Evolutionary conservation across 2,113 vertebrate species (phyloP).

Genomic region (Dendropsophus ebraccatus): DNA sequence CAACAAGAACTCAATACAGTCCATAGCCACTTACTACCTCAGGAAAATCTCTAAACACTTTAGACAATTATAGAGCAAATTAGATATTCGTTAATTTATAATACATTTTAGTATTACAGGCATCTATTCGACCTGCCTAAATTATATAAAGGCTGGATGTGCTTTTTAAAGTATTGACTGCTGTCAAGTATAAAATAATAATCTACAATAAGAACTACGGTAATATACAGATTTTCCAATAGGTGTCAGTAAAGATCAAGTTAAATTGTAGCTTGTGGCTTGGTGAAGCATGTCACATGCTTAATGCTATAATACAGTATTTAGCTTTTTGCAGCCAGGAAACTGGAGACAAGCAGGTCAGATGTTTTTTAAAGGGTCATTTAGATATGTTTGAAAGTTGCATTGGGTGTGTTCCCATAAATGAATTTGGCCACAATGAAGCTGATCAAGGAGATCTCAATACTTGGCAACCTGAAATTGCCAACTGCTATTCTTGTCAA

Average conservation of each 20-base stretch:
- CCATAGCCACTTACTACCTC: too few species aligned
- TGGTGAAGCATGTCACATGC: neutral
- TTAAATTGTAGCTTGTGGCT: neutral
- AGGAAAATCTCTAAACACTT: too few species aligned
- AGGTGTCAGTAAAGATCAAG: conserved; percentile 34
- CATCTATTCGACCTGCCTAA: too few species aligned
- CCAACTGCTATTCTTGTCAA: neutral
- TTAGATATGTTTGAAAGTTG: neutral
- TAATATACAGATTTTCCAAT: neutral
- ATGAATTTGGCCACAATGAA: neutral
- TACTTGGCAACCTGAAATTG: neutral
- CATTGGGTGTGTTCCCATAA: neutral
- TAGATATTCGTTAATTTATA: too few species aligned
- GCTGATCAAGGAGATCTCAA: neutral
- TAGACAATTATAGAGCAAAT: too few species aligned
- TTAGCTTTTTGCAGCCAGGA: neutral
- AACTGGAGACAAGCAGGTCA: neutral
- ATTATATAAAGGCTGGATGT: too few species aligned
- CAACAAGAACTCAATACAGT: too few species aligned
- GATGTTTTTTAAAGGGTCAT: neutral
- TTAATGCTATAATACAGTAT: neutral
- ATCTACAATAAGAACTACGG: too few species aligned
- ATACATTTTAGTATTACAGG: too few species aligned
- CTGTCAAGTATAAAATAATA: too few species aligned
- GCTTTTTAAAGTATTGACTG: too few species aligned